Conservation (phyloP, 2,113 vertebrate species). For the Turdus rufiventris region DNA sequence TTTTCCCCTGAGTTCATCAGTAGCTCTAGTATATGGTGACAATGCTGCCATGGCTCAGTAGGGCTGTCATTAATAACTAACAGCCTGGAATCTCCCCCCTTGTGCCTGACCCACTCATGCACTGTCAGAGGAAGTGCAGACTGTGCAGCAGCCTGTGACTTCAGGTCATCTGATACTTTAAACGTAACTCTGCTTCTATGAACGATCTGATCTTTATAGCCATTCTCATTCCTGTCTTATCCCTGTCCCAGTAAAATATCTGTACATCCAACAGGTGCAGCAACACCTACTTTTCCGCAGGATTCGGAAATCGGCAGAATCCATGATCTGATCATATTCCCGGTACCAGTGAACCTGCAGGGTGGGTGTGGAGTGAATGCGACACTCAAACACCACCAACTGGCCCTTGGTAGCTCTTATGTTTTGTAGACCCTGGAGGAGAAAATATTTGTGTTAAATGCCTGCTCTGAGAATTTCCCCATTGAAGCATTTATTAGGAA, state of each 20-base stretch:
- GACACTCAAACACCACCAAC: constrained; percentile 83
- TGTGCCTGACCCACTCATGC: rapidly evolving
- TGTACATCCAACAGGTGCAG: rapidly evolving
- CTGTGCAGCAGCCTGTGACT: neutral
- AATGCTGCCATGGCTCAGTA: neutral
- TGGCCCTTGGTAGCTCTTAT: constrained; percentile 80
- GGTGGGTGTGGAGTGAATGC: constrained; percentile 74
- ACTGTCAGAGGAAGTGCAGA: rapidly evolving
- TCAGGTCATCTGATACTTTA: neutral
- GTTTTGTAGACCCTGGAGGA: constrained; percentile 80
- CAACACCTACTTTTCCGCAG: constrained; percentile 82
- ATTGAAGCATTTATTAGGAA: neutral
- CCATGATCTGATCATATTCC: constrained; percentile 75
- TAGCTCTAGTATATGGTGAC: neutral
- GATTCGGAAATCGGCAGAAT: constrained; percentile 85
- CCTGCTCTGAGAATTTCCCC: neutral
- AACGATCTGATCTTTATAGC: rapidly evolving
- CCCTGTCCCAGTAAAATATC: rapidly evolving
- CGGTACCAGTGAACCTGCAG: constrained; percentile 85
- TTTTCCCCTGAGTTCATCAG: neutral
- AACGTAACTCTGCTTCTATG: neutral
- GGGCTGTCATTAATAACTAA: neutral
- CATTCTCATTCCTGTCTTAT: neutral
- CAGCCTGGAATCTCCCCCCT: neutral
- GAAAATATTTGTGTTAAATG: neutral